phyloP scores from a whole-genome alignment of 2,888 invertebrate genomes.

The Melanargia galathea region DNA sequence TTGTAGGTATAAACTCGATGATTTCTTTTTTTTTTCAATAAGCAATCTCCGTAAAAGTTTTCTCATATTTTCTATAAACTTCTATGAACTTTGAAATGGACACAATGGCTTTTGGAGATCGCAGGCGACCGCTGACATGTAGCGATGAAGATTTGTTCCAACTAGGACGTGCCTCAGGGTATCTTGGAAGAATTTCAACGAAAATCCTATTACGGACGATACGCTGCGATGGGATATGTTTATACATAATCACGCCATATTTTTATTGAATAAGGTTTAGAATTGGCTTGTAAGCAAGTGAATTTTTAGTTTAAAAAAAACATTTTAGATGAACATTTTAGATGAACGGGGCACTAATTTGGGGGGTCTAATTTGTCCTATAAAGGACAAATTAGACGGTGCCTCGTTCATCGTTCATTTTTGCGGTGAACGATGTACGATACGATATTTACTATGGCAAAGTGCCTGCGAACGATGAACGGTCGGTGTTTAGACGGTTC shows the following conservation, averaged over 20 bases:
- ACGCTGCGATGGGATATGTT: background rate
- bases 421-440: no score
- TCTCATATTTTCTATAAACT: conserved; percentile 4
- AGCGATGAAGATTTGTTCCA: conserved; percentile 6
- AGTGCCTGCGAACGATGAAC: no score
- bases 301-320: no score
- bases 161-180: conserved; percentile 5
- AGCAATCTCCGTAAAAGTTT: background rate
- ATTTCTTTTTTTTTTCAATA: background rate
- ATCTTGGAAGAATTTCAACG: conserved; percentile 8
- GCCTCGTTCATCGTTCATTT: no score
- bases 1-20: background rate
- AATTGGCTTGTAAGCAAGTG: background rate
- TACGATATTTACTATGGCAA: no score
- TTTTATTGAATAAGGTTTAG: background rate
- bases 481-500: no score
- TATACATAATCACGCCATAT: conserved; percentile 1
- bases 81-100: background rate
- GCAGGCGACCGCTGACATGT: background rate
- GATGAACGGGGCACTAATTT: no score
- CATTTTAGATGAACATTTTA: no score
- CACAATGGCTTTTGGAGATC: conserved; percentile 1
- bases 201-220: conserved; percentile 6
- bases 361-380: no score
- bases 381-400: no score